Conservation (phyloP, 2,113 vertebrate species). For the Colius striatus region DNA sequence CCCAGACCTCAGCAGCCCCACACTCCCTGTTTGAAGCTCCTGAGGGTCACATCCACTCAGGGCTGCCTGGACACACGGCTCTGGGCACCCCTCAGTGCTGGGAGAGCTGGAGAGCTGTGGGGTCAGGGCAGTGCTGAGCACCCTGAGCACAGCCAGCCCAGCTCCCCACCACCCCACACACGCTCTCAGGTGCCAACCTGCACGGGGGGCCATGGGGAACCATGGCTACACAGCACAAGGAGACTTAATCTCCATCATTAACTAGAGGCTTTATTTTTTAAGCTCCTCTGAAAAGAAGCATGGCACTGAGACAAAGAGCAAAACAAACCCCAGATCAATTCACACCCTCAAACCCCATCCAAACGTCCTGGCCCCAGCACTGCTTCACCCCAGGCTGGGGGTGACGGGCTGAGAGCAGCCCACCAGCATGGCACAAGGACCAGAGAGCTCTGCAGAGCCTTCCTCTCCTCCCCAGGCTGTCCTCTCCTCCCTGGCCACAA, state of each 20-base stretch:
- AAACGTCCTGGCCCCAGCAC: accelerated
- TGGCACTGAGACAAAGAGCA: constrained; percentile 9
- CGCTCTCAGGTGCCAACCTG: not conserved
- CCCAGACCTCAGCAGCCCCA: not conserved
- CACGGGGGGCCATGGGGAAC: not conserved
- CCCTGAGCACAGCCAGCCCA: accelerated
- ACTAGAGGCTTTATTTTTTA: constrained; percentile 25
- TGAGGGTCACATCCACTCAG: accelerated
- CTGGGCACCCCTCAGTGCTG: not conserved
- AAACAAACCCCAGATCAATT: not conserved
- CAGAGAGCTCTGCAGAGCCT: not conserved
- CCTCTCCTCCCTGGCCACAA: not conserved
- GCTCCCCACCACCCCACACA: not conserved
- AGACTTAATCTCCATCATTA: constrained; percentile 42
- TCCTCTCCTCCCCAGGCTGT: accelerated
- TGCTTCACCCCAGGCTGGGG: not conserved
- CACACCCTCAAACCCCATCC: not conserved
- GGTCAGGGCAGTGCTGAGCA: not conserved
- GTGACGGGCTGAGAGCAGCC: not conserved
- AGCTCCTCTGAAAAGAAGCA: constrained; percentile 39
- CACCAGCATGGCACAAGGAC: accelerated
- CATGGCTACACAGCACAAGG: not conserved
- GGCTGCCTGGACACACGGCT: not conserved
- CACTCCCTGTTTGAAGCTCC: not conserved
- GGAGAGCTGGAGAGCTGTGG: accelerated